Base-by-base conservation (phyloP, 2,797 vertebrate species). In the Octomys mimax region DNA sequence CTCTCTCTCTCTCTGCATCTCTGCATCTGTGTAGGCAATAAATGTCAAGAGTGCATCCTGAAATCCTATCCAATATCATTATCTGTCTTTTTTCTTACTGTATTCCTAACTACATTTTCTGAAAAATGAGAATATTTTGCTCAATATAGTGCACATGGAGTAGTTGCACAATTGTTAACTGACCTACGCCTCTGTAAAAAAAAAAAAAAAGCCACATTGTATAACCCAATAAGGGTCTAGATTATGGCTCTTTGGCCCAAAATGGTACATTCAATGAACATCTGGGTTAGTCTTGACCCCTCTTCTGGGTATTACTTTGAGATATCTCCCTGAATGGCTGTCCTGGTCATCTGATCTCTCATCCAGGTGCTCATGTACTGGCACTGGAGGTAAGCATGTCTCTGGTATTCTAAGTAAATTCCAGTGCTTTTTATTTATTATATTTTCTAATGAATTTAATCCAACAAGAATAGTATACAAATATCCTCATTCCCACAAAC, bases 401-500 rank as follows among this genome's bases (percentile, higher is more conserved):
- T 93, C 77, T 59, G 5, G 92, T 96, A 93, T 82, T 57, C 66
- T 78, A 84, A 89, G 77, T 78, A 87, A 85, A 95, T 61, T 26
- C 6, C 57, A 52, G 12, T 24, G 33, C 13, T 36, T 13, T 80
- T 92, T 89, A 28, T 28, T 91, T 81, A 21, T 12, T 57, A 7
- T 18, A 2, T 22, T 57, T 92, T 89, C 46, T 28, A 46, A 28
- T 62, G 59, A 89, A 95, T 26, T 68, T 77, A 93, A 90, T 49
- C 8, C 79, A 92, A 70, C 33, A 87, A 82, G 31, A 31, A 92
- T 49, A 66, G 54, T 26, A 70, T 70, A 83, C 70, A 95, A 93
- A 61, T 83, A 82, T 70, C 52, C 26, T 82, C 87, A 78, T 79
- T 95, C 28, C 66, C 59, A 87, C 64, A 87, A 91, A 92, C 28